phyloP scores from a whole-genome alignment of 2,888 invertebrate genomes.

The Leuctra nigra region DNA sequence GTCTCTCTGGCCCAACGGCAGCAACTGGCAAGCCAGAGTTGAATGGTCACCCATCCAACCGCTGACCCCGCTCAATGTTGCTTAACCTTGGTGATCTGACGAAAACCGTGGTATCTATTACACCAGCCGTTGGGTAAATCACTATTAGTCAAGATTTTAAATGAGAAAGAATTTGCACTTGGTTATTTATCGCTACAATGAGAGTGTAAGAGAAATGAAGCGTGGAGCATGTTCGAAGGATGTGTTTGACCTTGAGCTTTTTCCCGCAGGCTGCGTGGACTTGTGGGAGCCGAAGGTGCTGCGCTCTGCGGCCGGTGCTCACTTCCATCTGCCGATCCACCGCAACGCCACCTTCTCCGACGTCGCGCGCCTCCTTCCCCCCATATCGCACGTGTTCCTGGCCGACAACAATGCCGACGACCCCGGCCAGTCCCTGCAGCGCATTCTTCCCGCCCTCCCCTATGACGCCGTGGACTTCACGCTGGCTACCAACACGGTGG shows the following conservation, averaged over 20 bases:
- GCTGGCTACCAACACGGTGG: constrained; percentile 47
- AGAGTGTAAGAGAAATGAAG: too few species aligned
- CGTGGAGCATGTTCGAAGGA: too few species aligned
- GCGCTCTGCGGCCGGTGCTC: constrained; percentile 76
- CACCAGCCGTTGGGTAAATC: too few species aligned
- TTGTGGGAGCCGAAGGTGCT: constrained; percentile 86
- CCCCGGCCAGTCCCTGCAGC: background rate
- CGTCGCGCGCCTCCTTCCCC: background rate
- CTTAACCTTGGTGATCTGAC: too few species aligned
- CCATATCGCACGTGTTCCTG: constrained; percentile 13
- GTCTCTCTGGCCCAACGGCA: too few species aligned
- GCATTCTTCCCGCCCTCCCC: constrained; percentile 49
- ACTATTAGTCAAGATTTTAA: too few species aligned
- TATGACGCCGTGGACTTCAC: constrained; percentile 57
- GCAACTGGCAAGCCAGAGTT: too few species aligned
- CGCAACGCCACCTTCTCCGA: constrained; percentile 41
- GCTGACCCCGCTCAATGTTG: too few species aligned
- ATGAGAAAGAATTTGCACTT: too few species aligned
- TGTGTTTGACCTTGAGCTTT: background rate
- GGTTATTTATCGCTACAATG: too few species aligned
- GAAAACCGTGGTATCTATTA: too few species aligned
- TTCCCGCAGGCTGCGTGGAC: constrained; percentile 68
- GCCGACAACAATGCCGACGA: constrained; percentile 20
- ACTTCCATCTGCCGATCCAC: constrained; percentile 70
- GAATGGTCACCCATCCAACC: too few species aligned